Base-by-base conservation (phyloP, 2,888 invertebrate species). In the Mimachlamys varia region DNA sequence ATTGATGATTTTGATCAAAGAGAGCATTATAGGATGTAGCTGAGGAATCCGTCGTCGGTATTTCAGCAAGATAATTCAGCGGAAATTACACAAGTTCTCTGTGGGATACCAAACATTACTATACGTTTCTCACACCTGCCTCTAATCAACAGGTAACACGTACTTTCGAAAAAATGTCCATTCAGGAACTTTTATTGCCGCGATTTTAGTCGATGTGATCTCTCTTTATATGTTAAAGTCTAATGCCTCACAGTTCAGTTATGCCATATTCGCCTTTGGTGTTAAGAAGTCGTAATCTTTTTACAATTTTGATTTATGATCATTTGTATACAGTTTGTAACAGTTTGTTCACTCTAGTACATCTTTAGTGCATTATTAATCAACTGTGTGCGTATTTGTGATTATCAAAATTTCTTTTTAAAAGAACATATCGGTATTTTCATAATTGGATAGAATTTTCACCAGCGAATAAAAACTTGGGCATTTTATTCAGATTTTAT, bases 21-120 rank as follows among this genome's bases (percentile, higher is more conserved):
- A 76, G 33, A 76, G 76, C 17, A 76, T 76, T 76, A 76, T 76
- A 33, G 76, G 76, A 76, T 76, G 33, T 62, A 10, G 33, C 33
- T 76, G 27, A 15, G 33, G 76, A 76, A 76, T 76, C 76, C 76
- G 33, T 15, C 10, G 7, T 33, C 33, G 76, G 22, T 22, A 76
- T 76, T 76, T 33, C 76, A 76, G 2, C 2, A 19, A 58, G 76
- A 76, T 76, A 76, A 76, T 76, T 76, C 33, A 76, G 76, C 76
- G 76, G 76, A 76, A 33, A 76, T 76, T 76, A 76, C 76, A 76
- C 76, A 76, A 33, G 58, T 58, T 58, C n/a, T n/a, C n/a, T 58
- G 22, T 10, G 33, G 33, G 76, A 33, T 76, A 7, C 76, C 27
- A 33, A 76, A 4, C 76, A 33, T 27, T 76, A 76, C 12, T 27